Percentiles rank a stretch among this genome's conserved stretches.
These are phyloP conservation scores for Drosophila tropicalis DNA, from an alignment of 1,140 invertebrate species.

Conservation along the genomic window DNA sequence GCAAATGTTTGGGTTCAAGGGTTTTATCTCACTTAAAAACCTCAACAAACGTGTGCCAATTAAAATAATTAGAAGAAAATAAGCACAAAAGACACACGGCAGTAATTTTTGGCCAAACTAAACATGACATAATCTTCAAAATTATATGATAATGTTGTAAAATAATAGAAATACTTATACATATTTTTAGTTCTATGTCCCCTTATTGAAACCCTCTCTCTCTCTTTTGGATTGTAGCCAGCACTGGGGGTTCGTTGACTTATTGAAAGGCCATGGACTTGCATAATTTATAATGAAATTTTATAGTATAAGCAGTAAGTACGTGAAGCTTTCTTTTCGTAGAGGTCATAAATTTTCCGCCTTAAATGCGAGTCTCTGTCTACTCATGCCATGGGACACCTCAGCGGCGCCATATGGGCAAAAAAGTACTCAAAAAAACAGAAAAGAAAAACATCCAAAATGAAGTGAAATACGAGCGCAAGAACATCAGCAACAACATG, in stretches of 20 bases:
- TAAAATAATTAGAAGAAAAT: too few relatives aligned
- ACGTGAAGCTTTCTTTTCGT: slow-evolving; percentile 43
- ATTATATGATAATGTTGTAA: slow-evolving; percentile 1
- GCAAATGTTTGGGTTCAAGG: too few relatives aligned
- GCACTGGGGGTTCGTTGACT: slow-evolving; percentile 57
- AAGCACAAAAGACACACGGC: too few relatives aligned
- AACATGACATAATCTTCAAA: too few relatives aligned
- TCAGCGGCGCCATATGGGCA: slow-evolving; percentile 74
- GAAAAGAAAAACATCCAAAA: slow-evolving; percentile 21
- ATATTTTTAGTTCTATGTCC: neutral
- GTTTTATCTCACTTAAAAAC: too few relatives aligned
- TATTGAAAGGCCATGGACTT: slow-evolving; percentile 62
- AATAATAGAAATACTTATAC: slow-evolving; percentile 1
- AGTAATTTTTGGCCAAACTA: too few relatives aligned
- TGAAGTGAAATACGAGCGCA: slow-evolving; percentile 71
- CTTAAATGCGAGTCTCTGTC: slow-evolving; percentile 39
- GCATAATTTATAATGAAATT: slow-evolving; percentile 76
- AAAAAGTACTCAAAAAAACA: slow-evolving; percentile 20
- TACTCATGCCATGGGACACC: slow-evolving; percentile 51
- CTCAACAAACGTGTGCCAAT: too few relatives aligned
- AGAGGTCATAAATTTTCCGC: slow-evolving; percentile 70
- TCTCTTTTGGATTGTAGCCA: neutral
- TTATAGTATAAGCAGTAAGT: slow-evolving; percentile 39
- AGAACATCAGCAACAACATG: slow-evolving; percentile 48
- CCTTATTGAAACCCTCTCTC: neutral